Conservation (phyloP, 2,113 vertebrate species). For the Toxotes chatareus region DNA sequence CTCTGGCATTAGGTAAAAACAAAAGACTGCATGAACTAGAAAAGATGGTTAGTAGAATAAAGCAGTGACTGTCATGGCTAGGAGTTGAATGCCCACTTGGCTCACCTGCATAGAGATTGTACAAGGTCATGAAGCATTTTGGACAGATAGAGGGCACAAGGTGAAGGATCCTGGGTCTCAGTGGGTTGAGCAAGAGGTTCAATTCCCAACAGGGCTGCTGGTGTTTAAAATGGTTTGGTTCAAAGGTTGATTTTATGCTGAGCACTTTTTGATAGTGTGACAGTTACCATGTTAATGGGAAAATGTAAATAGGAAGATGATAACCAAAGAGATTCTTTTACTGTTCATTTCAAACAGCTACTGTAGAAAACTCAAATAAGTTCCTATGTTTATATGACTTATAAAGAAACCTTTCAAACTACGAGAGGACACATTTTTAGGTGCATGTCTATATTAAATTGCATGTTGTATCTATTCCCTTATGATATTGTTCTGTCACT, state of each 20-base stretch:
- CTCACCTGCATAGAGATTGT: background rate
- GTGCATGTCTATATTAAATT: background rate
- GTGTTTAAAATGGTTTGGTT: background rate
- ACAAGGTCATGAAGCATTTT: constrained; percentile 1
- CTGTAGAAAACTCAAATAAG: too few species aligned
- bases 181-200: background rate
- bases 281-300: background rate
- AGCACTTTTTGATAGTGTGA: background rate
- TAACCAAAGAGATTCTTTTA: background rate
- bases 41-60: background rate
- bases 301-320: background rate
- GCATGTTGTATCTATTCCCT: background rate
- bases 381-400: background rate
- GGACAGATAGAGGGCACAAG: background rate
- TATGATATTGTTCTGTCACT: background rate
- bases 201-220: background rate
- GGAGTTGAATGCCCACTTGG: too few species aligned
- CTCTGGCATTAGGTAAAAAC: background rate
- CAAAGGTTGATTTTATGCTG: background rate
- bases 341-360: background rate
- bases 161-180: constrained; percentile 11
- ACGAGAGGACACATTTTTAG: background rate
- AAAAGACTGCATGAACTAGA: background rate
- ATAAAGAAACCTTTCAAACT: background rate
- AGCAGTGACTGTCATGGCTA: background rate